These are phyloP conservation scores for Holcopasites calliopsidis DNA, from an alignment of 1,140 invertebrate genomes.

Conservation along the genomic window DNA sequence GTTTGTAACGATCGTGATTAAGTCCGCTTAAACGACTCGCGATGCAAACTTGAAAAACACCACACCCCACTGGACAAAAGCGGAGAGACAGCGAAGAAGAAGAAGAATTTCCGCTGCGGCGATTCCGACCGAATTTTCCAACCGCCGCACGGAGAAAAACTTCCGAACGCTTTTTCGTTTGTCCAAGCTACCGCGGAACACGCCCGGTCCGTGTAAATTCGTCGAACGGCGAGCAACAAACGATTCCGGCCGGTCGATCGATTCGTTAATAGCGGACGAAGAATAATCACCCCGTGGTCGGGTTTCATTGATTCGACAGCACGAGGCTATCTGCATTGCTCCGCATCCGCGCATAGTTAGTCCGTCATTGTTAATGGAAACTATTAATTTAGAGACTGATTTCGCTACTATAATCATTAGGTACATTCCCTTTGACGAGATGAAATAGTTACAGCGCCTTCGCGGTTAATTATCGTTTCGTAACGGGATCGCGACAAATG, in stretches of 20 bases:
- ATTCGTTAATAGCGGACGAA: neutral
- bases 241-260: neutral
- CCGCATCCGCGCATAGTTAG: too few relatives aligned
- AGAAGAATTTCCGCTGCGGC: neutral
- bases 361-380: neutral
- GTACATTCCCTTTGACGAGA: neutral
- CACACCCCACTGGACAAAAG: conserved; percentile 29
- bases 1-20: conserved; percentile 12
- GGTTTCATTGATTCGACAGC: conserved; percentile 7
- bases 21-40: conserved; percentile 32
- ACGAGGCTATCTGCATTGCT: neutral
- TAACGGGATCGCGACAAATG: too few relatives aligned
- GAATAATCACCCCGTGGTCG: neutral
- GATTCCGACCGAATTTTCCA: conserved; percentile 2
- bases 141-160: neutral
- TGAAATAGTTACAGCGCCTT: too few relatives aligned
- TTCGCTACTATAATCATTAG: neutral
- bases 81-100: neutral
- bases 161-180: neutral
- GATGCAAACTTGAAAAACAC: neutral
- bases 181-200: neutral
- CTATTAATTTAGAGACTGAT: neutral
- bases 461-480: neutral
- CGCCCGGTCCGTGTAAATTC: neutral
- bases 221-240: neutral